These are phyloP conservation scores for Drosophila vallismaia DNA, from an alignment of 2,888 invertebrate genomes.

Conservation along the genomic window DNA sequence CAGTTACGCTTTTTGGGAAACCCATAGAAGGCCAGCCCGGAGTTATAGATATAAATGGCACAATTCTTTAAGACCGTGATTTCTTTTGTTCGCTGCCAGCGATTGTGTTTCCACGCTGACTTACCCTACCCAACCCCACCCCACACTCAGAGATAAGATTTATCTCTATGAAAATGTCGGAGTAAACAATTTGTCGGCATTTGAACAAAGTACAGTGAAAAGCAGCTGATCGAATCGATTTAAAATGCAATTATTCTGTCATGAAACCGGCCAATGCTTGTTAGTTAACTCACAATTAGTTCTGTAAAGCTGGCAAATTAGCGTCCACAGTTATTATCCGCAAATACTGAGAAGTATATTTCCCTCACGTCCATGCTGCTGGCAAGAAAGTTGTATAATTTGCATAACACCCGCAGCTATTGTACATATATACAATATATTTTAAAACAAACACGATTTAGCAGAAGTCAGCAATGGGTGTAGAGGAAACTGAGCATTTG, in stretches of 20 bases:
- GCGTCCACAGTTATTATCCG: constrained; percentile 10
- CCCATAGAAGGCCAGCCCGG: constrained; percentile 11
- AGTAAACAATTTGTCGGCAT: constrained; percentile 56
- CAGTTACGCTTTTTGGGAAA: constrained; percentile 34
- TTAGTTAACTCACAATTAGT: constrained; percentile 36
- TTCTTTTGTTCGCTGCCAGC: constrained; percentile 27
- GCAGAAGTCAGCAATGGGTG: not conserved
- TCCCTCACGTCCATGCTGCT: not conserved
- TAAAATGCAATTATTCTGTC: constrained; percentile 56
- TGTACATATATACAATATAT: not conserved
- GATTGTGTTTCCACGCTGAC: constrained; percentile 15
- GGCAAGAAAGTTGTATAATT: constrained; percentile 24
- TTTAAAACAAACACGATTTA: constrained; percentile 37
- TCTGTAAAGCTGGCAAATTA: constrained; percentile 40
- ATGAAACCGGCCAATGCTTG: constrained; percentile 43
- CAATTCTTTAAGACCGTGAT: constrained; percentile 26
- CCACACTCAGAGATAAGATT: constrained; percentile 31
- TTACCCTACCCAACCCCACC: constrained; percentile 13
- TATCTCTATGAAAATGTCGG: constrained; percentile 22
- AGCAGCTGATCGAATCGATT: constrained; percentile 64
- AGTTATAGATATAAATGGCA: constrained; percentile 28
- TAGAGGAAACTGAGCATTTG: constrained; percentile 36
- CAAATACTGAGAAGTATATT: not conserved
- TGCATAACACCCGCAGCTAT: constrained; percentile 19
- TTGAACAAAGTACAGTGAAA: constrained; percentile 44